Base-by-base conservation (phyloP, 1,140 invertebrate species). In the Brachionus manjavacas region DNA sequence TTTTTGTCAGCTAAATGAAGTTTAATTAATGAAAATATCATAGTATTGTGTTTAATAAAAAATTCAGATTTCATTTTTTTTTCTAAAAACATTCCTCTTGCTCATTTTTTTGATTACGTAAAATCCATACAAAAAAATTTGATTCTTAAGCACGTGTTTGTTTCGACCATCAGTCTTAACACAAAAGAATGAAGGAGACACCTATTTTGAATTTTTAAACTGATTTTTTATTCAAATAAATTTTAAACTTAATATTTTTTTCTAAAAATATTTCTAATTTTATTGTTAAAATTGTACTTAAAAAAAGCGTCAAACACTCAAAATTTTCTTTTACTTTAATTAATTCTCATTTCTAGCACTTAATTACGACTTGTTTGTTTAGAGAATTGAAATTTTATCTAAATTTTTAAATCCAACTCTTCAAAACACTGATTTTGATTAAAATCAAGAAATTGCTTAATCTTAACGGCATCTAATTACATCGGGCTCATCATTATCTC, bases 321-420 rank as follows among this genome's bases (percentile, higher is more conserved):
- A 35, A 35, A 35, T 35, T 12, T 68, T 68, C 20, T 68, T 12
- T 14, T 68, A 31, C 31, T 31, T 31, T 68, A 68, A 68, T 68
- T 68, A 68, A 68, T 25, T 31, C 31, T 68, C 12, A 68, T 68
- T 68, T 68, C 11, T 31, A 35, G 25, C 14, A 16, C 31, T 31
- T 68, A 68, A 68, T 68, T 31, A 68, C 16, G 66, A 68, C 23
- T 31, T 68, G 66, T 68, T 68, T 68, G 28, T 68, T 68, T 68
- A 35, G 66, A 68, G 66, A 68, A 68, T 68, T 68, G 66, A 68
- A 68, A 68, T 68, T 68, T 68, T 68, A 68, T 68, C 66, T 68
- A 0, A n/a, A 31, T 68, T 68, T 12, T 68, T 68, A 23, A 68
- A 31, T 31, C 12, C 16, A 68, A 14, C 46, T 52, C 46, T 52